A percentile compares a stretch with the other conserved stretches of the same genome.
Conservation (phyloP, 2,888 invertebrate species). For the Andrena dorsata region DNA sequence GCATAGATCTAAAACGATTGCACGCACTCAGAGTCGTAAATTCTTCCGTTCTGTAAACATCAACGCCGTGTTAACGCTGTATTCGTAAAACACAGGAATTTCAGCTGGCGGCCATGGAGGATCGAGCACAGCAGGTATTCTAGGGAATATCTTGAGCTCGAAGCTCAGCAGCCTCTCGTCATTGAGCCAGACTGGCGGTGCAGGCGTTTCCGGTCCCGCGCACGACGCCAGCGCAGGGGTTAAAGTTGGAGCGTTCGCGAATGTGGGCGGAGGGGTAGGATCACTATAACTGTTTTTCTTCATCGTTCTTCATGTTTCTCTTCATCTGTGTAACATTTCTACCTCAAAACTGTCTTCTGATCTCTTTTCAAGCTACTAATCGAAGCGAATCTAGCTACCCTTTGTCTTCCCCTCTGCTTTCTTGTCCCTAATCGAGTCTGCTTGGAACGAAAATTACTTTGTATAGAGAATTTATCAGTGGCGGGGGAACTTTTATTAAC, state of each 20-base stretch:
- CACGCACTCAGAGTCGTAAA: background rate
- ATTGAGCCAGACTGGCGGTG: conserved; percentile 70
- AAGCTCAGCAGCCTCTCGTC: conserved; percentile 55
- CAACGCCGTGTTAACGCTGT: no score
- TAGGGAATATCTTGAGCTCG: conserved; percentile 64
- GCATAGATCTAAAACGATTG: background rate
- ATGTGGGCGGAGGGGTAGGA: conserved; percentile 80
- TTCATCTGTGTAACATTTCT: background rate
- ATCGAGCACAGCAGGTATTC: conserved; percentile 12
- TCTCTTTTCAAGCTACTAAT: background rate
- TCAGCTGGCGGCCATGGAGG: conserved; percentile 47
- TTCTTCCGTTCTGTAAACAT: no score
- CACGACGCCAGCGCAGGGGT: conserved; percentile 67
- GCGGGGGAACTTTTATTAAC: conserved; percentile 1
- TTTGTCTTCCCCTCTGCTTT: background rate
- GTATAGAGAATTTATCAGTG: background rate
- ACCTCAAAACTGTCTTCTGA: background rate
- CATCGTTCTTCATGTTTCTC: background rate
- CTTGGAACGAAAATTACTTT: conserved; percentile 1
- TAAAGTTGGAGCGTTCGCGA: conserved; percentile 78
- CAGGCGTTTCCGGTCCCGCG: conserved; percentile 29
- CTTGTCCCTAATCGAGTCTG: background rate
- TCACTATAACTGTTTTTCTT: conserved; percentile 62
- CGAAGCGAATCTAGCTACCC: background rate
- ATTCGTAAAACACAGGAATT: background rate